Conservation (phyloP, 2,888 invertebrate genomes). For the Hirtodrosophila histrioides region DNA sequence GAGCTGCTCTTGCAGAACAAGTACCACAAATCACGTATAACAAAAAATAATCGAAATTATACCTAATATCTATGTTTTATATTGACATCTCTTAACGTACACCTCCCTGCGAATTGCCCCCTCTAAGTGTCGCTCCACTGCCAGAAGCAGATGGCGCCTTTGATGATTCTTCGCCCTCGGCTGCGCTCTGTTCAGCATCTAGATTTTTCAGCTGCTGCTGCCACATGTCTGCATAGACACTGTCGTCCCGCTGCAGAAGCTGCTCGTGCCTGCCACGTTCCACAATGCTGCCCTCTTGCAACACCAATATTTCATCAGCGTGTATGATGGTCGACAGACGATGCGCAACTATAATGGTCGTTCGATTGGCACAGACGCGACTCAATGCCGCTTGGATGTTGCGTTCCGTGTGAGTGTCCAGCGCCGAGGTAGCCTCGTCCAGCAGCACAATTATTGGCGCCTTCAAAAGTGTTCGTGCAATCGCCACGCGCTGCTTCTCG, state of each 20-base stretch:
- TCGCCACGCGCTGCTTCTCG: slow-evolving; percentile 98
- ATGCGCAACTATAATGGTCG: slow-evolving; percentile 97
- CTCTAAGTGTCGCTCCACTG: slow-evolving; percentile 21
- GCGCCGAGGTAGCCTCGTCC: slow-evolving; percentile 97
- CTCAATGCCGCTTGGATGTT: slow-evolving; percentile 95
- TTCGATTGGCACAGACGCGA: slow-evolving; percentile 94
- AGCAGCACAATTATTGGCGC: slow-evolving; percentile 94
- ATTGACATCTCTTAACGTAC: slow-evolving; percentile 38
- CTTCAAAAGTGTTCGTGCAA: slow-evolving; percentile 97
- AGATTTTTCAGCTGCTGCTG: slow-evolving; percentile 89
- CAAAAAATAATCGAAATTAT: slow-evolving; percentile 38
- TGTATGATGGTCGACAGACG: slow-evolving; percentile 96
- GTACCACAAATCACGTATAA: slow-evolving; percentile 60
- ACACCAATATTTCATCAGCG: slow-evolving; percentile 96
- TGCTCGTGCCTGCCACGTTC: slow-evolving; percentile 92
- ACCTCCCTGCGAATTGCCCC: slow-evolving; percentile 56
- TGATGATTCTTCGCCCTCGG: slow-evolving; percentile 22
- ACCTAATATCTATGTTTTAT: slow-evolving; percentile 25
- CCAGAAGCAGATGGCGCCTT: slow-evolving; percentile 2
- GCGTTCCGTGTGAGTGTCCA: slow-evolving; percentile 98
- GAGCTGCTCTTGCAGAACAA: slow-evolving; percentile 51
- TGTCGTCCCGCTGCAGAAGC: slow-evolving; percentile 89
- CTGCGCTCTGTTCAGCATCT: slow-evolving; percentile 68
- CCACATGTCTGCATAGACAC: slow-evolving; percentile 97
- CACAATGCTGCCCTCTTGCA: slow-evolving; percentile 95